Conservation (phyloP, 2,113 vertebrate species). For the Rhabdornis inornatus region DNA sequence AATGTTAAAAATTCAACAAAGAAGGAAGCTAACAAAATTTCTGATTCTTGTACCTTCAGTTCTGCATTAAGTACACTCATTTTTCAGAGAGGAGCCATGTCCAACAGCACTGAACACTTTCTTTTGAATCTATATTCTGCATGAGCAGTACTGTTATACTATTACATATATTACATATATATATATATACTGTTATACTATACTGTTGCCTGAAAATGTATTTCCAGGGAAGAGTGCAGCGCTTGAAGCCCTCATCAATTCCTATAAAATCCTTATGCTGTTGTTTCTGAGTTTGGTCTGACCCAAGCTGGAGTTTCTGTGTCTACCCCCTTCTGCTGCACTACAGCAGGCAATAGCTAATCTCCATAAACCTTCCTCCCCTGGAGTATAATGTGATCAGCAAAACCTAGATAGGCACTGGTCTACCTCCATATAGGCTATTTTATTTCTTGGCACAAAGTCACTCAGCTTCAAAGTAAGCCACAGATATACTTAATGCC, state of each 20-base stretch:
- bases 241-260: background rate
- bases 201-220: background rate
- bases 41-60: background rate
- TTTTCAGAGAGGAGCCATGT: background rate
- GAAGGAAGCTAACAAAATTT: background rate
- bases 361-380: background rate
- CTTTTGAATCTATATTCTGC: background rate
- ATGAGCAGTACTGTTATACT: background rate
- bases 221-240: background rate
- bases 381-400: background rate
- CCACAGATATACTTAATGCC: background rate
- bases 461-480: background rate
- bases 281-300: background rate
- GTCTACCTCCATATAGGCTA: background rate
- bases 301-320: background rate
- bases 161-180: background rate
- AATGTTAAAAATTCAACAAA: background rate
- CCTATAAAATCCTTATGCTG: background rate
- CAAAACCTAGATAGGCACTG: background rate
- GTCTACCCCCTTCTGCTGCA: background rate
- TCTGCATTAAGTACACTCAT: background rate
- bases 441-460: background rate
- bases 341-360: background rate
- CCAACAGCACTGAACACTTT: background rate
- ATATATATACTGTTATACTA: background rate